Conservation (phyloP, 1,140 invertebrate species). For the Tetraneura akinire region DNA sequence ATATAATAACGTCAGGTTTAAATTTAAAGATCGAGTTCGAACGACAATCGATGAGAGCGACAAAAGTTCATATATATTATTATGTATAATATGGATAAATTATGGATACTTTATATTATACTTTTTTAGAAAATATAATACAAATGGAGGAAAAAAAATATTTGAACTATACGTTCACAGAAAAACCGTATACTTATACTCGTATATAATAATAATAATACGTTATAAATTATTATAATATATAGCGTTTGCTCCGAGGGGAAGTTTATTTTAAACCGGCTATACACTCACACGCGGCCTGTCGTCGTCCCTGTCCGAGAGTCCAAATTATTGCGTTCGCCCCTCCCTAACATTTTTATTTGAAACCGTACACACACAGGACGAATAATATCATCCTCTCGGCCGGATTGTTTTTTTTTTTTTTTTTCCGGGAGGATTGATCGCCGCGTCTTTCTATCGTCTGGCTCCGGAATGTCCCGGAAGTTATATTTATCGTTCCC, state of each 20-base stretch:
- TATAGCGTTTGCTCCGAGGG: neutral
- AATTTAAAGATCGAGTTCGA: too few species aligned
- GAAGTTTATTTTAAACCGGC: neutral
- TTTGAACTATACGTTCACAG: too few species aligned
- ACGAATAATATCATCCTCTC: neutral
- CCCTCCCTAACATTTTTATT: neutral
- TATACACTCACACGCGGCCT: neutral
- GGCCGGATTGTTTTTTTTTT: neutral
- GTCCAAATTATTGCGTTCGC: conserved; percentile 28
- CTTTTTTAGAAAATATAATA: too few species aligned
- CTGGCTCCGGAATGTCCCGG: conserved; percentile 23
- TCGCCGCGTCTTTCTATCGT: conserved; percentile 29
- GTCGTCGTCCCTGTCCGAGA: neutral
- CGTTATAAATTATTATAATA: neutral
- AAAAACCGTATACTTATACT: too few species aligned
- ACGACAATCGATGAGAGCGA: too few species aligned
- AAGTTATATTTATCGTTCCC: conserved; percentile 31
- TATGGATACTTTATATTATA: too few species aligned
- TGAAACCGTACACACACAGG: conserved; percentile 10
- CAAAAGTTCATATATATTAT: too few species aligned
- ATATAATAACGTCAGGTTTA: too few species aligned
- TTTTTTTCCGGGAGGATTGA: neutral
- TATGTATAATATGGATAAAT: too few species aligned
- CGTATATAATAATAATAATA: too few species aligned
- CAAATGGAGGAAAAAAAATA: too few species aligned